These are phyloP conservation scores for Naso thynnoides DNA, from an alignment of 2,797 vertebrate genomes.

Conservation along the genomic window DNA sequence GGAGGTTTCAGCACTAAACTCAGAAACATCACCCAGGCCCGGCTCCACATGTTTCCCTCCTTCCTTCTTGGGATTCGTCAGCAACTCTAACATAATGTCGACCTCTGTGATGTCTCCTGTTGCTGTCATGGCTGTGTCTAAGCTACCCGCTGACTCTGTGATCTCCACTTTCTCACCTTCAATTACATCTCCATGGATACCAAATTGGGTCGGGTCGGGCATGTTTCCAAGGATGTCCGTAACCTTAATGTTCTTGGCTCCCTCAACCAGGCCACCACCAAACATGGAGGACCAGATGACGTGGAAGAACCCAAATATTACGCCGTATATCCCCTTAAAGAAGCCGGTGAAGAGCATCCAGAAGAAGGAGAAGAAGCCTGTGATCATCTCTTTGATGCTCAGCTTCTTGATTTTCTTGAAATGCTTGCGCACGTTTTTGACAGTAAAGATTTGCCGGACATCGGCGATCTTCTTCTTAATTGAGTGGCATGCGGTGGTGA, in stretches of 20 bases:
- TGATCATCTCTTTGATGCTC: conserved; percentile 91
- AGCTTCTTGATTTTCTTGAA: conserved; percentile 93
- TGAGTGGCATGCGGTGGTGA: conserved; percentile 88
- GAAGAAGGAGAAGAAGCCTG: conserved; percentile 93
- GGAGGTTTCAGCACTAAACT: conserved; percentile 76
- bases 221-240: conserved; percentile 98
- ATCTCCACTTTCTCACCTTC: conserved; percentile 91
- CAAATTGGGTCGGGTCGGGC: conserved; percentile 98
- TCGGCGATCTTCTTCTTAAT: conserved; percentile 85
- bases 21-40: conserved; percentile 94
- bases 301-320: conserved; percentile 95
- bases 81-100: conserved; percentile 90
- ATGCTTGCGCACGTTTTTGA: conserved; percentile 90
- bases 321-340: conserved; percentile 89
- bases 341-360: conserved; percentile 93
- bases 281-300: conserved; percentile 97
- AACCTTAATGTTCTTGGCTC: conserved; percentile 98
- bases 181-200: conserved; percentile 92
- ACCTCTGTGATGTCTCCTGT: conserved; percentile 87
- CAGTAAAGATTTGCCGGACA: conserved; percentile 85
- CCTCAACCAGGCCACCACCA: conserved; percentile 96
- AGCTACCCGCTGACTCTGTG: conserved; percentile 80
- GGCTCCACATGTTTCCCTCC: conserved; percentile 92
- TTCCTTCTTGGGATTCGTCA: conserved; percentile 90
- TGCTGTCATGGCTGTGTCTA: conserved; percentile 84